These are phyloP conservation scores for Trichomalopsis sarcophagae DNA, from an alignment of 1,140 invertebrate species.

Conservation along the genomic window DNA sequence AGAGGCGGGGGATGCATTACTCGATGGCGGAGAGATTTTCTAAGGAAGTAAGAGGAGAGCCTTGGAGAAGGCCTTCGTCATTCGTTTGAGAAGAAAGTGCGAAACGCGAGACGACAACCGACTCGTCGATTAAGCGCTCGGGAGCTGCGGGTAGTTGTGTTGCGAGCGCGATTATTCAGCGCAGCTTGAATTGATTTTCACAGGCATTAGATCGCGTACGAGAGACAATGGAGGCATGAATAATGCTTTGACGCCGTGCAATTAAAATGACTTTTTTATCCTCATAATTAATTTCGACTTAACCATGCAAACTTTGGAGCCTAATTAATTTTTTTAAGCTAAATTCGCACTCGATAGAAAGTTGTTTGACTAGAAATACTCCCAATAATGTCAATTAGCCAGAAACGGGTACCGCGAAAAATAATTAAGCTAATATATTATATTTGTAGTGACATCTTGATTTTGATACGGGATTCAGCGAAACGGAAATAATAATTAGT, in stretches of 20 bases:
- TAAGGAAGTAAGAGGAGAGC: constrained; percentile 24
- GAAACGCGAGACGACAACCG: constrained; percentile 16
- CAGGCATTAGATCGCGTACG: too few relatives aligned
- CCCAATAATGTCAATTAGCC: too few relatives aligned
- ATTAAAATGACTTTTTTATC: too few relatives aligned
- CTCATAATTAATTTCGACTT: neutral
- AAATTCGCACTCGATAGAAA: neutral
- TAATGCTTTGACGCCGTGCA: neutral
- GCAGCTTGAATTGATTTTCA: too few relatives aligned
- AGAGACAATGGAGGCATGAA: too few relatives aligned
- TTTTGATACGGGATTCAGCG: neutral
- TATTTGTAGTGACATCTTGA: neutral
- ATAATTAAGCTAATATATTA: neutral
- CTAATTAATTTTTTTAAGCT: neutral
- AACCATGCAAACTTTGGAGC: neutral
- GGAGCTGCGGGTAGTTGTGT: neutral
- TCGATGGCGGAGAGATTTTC: constrained; percentile 31
- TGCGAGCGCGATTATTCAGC: too few relatives aligned
- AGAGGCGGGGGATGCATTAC: constrained; percentile 22
- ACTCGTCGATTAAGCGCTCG: neutral
- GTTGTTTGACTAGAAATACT: neutral
- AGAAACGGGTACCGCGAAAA: neutral
- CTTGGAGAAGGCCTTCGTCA: constrained; percentile 5
- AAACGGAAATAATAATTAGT: constrained; percentile 41
- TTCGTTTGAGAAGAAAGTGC: neutral